Base-by-base conservation (phyloP, 2,797 vertebrate species). In the Tiaroga cobitis region DNA sequence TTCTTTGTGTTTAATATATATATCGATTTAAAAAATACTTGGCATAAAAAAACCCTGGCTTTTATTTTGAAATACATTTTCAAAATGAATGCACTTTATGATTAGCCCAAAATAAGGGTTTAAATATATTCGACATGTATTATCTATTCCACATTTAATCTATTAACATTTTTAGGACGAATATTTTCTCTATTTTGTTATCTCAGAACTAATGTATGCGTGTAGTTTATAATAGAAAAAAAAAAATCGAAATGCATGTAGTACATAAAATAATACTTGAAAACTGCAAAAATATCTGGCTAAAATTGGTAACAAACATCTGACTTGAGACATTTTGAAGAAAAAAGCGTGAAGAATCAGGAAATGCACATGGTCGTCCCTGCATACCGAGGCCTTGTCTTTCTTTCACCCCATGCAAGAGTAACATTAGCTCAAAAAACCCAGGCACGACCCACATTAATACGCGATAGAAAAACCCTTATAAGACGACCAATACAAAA, bases 361-460 rank as follows among this genome's bases (percentile, higher is more conserved):
- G 80, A n/a, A 81, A 41, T 46, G 68, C 68, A 61, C 80, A 73
- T 73, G 80, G 69, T 32, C 54, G 24, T 49, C 15, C 46, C 46
- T 11, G 54, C 34, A 16, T 65, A 39, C 49, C 16, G 73, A 51
- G 82, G 82, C 82, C 82, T 83, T 19, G 21, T 51, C 72, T 83
- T 32, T 51, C 82, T 83, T 24, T 19, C 29, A 37, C 8, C 8
- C 4, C 1, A 2, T 6, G 29, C 8, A 51, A 13, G 79, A 13
- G 15, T 54, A n/a, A n/a, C n/a, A n/a, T n/a, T n/a, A 13, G 34
- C 11, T 15, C 37, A 54, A 29, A 81, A 56, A 8, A n/a, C 34
- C 5, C 67, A 41, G 16, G 19, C 68, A 24, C 56, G 56, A 49
- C 10, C n/a, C 16, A 70, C 34, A 19, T 24, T 63, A 43, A 32